A percentile compares a stretch with the other conserved stretches of the same genome.
Conservation (phyloP, 92 coral and sea anemone species). For the Paragorgia papillata region DNA sequence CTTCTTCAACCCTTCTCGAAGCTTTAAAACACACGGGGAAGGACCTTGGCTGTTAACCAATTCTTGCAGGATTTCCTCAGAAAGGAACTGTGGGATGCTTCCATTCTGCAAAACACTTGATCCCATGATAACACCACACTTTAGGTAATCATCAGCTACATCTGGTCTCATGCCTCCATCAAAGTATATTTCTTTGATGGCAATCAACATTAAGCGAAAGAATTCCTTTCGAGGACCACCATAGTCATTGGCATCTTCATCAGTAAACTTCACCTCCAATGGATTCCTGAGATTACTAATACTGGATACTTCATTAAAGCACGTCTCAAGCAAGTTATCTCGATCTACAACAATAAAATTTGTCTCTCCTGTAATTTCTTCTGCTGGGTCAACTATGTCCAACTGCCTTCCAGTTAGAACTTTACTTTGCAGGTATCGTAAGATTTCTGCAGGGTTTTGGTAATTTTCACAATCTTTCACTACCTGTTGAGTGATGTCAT, state of each 20-base stretch:
- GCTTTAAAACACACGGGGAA: constrained; percentile 49
- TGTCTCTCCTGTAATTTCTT: constrained; percentile 47
- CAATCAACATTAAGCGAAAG: too few relatives aligned
- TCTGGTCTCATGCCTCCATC: constrained; percentile 53
- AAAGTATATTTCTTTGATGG: constrained; percentile 58
- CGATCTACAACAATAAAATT: constrained; percentile 54
- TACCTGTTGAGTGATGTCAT: constrained; percentile 22
- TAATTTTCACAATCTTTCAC: constrained; percentile 44
- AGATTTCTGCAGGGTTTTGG: constrained; percentile 48
- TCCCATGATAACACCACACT: constrained; percentile 56
- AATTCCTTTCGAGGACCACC: too few relatives aligned
- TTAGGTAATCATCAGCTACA: constrained; percentile 45
- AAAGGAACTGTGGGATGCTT: constrained; percentile 47
- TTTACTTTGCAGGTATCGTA: constrained; percentile 46
- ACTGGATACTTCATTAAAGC: constrained; percentile 31
- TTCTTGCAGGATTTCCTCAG: constrained; percentile 50
- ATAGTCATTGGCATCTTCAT: constrained; percentile 48
- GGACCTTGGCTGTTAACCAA: constrained; percentile 35
- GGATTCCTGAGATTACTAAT: constrained; percentile 44
- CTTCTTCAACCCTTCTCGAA: too few relatives aligned
- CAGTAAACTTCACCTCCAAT: constrained; percentile 51
- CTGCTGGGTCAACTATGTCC: constrained; percentile 50
- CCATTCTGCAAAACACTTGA: too few relatives aligned
- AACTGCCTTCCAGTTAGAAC: constrained; percentile 58
- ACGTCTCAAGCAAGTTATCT: constrained; percentile 37